A percentile compares a stretch with the other conserved stretches of the same genome.
Evolutionary conservation across 2,113 vertebrate species (phyloP).

Genomic region (Alectura lathami): DNA sequence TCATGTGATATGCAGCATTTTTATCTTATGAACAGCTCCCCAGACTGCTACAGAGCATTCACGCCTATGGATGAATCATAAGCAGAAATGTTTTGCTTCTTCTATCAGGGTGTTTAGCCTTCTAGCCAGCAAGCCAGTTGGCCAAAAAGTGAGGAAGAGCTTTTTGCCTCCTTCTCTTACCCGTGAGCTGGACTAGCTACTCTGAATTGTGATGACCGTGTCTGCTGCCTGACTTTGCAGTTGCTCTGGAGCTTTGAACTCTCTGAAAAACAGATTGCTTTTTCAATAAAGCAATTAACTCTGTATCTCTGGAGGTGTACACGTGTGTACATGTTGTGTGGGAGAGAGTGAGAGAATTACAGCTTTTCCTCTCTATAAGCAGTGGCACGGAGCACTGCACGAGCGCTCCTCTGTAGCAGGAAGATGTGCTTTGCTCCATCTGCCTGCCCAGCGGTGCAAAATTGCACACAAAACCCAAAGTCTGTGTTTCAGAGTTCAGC

Average conservation of each 20-base stretch:
- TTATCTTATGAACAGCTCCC: not conserved
- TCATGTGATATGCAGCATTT: not conserved
- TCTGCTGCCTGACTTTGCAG: not conserved
- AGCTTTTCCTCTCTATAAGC: not conserved
- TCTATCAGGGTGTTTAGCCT: not conserved
- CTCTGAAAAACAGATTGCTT: not conserved
- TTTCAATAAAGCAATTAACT: not conserved
- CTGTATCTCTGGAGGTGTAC: not conserved
- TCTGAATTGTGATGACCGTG: not conserved
- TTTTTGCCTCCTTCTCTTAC: not conserved
- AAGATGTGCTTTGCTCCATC: rapidly evolving
- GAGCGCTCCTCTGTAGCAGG: not conserved
- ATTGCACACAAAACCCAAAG: not conserved
- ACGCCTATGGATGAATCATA: not conserved
- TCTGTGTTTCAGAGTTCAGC: not conserved
- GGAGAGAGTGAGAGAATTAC: not conserved
- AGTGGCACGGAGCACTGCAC: not conserved
- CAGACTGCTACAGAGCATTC: not conserved
- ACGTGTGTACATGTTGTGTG: not conserved
- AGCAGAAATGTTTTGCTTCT: not conserved
- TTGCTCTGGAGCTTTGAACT: not conserved
- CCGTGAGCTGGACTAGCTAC: not conserved
- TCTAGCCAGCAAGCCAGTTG: not conserved
- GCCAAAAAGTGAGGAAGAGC: not conserved
- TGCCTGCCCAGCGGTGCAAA: not conserved